Base-by-base conservation (phyloP, 2,888 invertebrate species). In the Brachylomia viminalis region DNA sequence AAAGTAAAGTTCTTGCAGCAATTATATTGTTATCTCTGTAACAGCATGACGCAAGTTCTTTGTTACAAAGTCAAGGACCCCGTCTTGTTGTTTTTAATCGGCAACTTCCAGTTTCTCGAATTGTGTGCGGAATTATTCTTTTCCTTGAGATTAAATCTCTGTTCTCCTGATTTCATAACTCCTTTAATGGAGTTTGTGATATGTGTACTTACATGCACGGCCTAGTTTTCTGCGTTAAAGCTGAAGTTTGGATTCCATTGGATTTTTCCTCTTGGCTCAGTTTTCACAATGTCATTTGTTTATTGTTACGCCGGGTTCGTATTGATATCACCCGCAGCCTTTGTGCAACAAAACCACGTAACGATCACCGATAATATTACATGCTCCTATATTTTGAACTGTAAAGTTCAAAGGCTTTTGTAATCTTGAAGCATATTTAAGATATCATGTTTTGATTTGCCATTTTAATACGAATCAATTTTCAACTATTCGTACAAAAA, bases 11-110 rank as follows among this genome's bases (percentile, higher is more conserved):
- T 85, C 70, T 74, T 65, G 42, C 70, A 27, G 62, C 58, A 83
- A 86, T 86, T 83, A 77, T 68, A 82, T 75, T 72, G 62, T 78
- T 82, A 78, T 82, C 82, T 78, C 74, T 68, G n/a, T 72, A 68
- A 68, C 33, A 77, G 42, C 77, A 74, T 84, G 79, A 75, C 80
- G 83, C 81, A 83, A 86, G 78, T 82, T 85, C 85, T 89, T 90
- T 91, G 90, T 90, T 89, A 58, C 69, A 91, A 85, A 93, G 94
- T 94, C 95, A 94, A 94, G 94, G 94, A 94, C 93, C 94, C 89
- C 38, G 15, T 67, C 74, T 80, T 70, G 75, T 77, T 86, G 77
- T 67, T 84, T 91, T 89, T 89, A 91, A 90, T 91, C 88, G 88
- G 75, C 86, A 87, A 90, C 92, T 92, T 93, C 94, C 93, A 93